phyloP scores from a whole-genome alignment of 1,140 invertebrate species.

The Acyrthosiphon pisum region DNA sequence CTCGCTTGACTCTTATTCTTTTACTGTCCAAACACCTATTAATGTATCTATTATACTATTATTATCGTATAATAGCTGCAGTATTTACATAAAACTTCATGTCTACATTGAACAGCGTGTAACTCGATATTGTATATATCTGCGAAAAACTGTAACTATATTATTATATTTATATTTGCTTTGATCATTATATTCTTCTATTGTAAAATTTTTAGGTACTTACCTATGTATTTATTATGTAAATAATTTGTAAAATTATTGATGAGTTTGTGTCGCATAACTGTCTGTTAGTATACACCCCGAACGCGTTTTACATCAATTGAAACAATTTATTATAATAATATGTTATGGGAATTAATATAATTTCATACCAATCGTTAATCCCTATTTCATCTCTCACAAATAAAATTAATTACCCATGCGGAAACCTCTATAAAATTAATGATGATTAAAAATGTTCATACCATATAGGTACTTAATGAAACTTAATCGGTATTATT shows the following conservation, averaged over 20 bases:
- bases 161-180: neutral
- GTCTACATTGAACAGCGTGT: neutral
- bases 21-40: neutral
- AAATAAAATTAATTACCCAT: neutral
- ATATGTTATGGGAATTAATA: neutral
- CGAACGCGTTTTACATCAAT: neutral
- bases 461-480: neutral
- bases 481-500: neutral
- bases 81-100: neutral
- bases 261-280: neutral
- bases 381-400: neutral
- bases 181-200: neutral
- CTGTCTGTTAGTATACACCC: neutral
- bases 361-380: too few species aligned
- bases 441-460: too few species aligned
- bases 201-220: neutral
- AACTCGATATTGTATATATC: neutral
- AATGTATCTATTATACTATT: neutral
- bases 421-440: neutral
- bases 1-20: neutral
- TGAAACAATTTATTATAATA: neutral
- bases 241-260: neutral
- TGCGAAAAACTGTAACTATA: neutral
- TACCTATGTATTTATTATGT: neutral
- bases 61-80: too few species aligned